These are phyloP conservation scores for Apodemia zela DNA, from an alignment of 2,888 invertebrate species.

Conservation along the genomic window DNA sequence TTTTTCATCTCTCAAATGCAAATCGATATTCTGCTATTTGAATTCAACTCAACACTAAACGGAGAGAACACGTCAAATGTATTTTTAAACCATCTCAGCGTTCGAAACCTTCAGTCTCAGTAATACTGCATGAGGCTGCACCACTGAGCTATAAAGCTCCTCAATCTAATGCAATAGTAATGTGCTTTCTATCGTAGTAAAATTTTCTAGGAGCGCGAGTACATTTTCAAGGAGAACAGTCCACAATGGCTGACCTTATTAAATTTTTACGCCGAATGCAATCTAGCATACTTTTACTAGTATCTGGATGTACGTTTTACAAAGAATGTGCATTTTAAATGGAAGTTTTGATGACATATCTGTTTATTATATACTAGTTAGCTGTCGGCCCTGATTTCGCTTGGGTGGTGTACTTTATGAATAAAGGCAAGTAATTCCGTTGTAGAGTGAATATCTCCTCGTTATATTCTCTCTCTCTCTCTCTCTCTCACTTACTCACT, in stretches of 20 bases:
- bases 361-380: not conserved
- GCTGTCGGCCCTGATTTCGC: no score
- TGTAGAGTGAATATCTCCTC: no score
- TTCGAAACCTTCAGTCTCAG: conserved; percentile 20
- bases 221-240: conserved; percentile 30
- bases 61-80: conserved; percentile 18
- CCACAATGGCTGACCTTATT: conserved; percentile 43
- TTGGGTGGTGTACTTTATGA: no score
- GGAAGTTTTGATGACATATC: not conserved
- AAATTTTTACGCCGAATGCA: conserved; percentile 52
- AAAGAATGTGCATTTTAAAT: conserved; percentile 28
- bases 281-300: conserved; percentile 34
- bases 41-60: conserved; percentile 12
- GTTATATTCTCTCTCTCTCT: no score
- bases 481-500: no score
- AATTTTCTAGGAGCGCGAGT: conserved; percentile 28
- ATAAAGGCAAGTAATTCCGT: no score
- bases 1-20: conserved; percentile 3
- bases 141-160: conserved; percentile 18
- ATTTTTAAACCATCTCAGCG: conserved; percentile 20
- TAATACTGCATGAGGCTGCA: conserved; percentile 22
- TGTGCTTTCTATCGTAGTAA: conserved; percentile 11
- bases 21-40: not conserved
- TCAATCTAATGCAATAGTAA: conserved; percentile 16
- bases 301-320: conserved; percentile 21